Conservation (phyloP, 1,140 invertebrate genomes). For the Augochlora pura region DNA sequence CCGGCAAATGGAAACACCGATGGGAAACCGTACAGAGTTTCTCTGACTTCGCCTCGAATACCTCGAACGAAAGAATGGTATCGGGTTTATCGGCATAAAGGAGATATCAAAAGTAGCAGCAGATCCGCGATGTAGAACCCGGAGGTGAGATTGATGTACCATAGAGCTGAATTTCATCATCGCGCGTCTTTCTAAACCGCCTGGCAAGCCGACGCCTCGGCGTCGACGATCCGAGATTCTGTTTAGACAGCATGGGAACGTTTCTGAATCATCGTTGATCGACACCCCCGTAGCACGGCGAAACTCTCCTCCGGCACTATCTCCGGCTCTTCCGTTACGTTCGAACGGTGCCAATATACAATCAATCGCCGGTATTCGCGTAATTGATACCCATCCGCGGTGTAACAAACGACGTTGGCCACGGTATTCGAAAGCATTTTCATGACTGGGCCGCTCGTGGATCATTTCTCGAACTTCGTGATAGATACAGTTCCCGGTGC, state of each 20-base stretch:
- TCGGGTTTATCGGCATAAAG: background rate
- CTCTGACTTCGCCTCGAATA: no score
- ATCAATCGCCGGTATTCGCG: slow-evolving; percentile 48
- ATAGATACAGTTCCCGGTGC: slow-evolving; percentile 3
- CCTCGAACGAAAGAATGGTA: background rate
- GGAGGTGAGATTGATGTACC: slow-evolving; percentile 19
- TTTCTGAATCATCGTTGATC: slow-evolving; percentile 38
- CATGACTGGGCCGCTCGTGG: slow-evolving; percentile 12
- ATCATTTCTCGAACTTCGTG: slow-evolving; percentile 9
- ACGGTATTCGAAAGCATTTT: slow-evolving; percentile 16
- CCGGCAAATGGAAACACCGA: no score
- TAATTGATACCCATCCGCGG: slow-evolving; percentile 47
- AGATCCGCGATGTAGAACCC: background rate
- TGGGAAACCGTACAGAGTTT: no score
- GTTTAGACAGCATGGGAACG: slow-evolving; percentile 38
- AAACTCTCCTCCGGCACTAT: slow-evolving; percentile 3
- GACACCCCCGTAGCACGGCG: background rate
- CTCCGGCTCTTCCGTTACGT: slow-evolving; percentile 24
- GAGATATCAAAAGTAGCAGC: slow-evolving; percentile 13
- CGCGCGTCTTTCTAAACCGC: background rate
- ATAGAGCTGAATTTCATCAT: slow-evolving; percentile 22
- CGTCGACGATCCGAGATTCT: slow-evolving; percentile 15
- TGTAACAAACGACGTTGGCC: slow-evolving; percentile 46
- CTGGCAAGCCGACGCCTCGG: background rate
- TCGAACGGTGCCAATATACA: slow-evolving; percentile 43